Evolutionary conservation across 2,888 invertebrate genomes (phyloP).

Genomic region (Drepanosiphum platanoidis): DNA sequence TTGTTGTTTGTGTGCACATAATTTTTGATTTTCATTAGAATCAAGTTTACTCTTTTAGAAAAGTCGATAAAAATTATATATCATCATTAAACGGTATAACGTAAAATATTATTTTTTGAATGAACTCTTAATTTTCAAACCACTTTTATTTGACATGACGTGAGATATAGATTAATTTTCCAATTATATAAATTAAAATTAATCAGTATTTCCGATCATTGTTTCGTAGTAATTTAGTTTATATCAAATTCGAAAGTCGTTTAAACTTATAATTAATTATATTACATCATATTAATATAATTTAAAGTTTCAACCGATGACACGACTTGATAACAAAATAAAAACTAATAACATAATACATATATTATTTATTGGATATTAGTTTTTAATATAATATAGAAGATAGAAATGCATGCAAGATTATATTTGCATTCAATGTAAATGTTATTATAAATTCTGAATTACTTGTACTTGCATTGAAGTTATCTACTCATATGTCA

Average conservation of each 20-base stretch:
- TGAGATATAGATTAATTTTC: slow-evolving; percentile 1
- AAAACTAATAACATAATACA: neutral
- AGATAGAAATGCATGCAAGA: neutral
- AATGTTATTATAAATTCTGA: neutral
- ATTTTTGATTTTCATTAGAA: neutral
- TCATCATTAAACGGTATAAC: neutral
- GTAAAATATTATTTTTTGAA: slow-evolving; percentile 20
- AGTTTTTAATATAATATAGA: neutral
- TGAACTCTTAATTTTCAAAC: slow-evolving; percentile 20
- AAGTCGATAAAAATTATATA: slow-evolving; percentile 23
- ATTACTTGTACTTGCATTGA: neutral
- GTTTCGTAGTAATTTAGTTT: slow-evolving; percentile 8
- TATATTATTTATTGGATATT: neutral
- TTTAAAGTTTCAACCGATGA: slow-evolving; percentile 18
- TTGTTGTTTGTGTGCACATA: neutral
- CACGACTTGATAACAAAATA: neutral
- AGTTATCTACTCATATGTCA: neutral
- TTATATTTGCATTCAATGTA: neutral
- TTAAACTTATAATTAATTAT: slow-evolving; percentile 32
- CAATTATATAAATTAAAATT: slow-evolving; percentile 12
- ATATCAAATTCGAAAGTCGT: slow-evolving; percentile 35
- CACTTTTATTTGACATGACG: slow-evolving; percentile 11
- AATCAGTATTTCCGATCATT: slow-evolving; percentile 34
- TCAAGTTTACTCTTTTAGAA: neutral
- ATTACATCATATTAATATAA: neutral